Percentiles rank a stretch among this genome's conserved stretches.
Evolutionary conservation across 2,113 vertebrate genomes (phyloP).

Genomic region (Mastomys natalensis): DNA sequence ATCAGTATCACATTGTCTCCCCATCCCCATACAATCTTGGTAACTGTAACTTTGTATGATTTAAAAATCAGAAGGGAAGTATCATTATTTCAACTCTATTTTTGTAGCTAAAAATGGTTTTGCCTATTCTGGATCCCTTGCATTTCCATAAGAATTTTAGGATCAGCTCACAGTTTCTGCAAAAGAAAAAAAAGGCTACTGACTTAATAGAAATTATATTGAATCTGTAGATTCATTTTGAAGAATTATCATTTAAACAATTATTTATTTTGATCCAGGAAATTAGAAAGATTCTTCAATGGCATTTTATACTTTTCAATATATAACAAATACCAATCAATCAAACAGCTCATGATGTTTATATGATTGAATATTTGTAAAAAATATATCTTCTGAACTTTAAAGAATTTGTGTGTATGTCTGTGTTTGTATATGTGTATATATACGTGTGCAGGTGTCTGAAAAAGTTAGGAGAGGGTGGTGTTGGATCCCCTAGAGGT

Average conservation of each 20-base stretch:
- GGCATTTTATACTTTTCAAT: neutral
- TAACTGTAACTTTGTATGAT: neutral
- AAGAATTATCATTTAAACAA: neutral
- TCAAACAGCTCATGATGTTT: neutral
- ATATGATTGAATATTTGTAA: neutral
- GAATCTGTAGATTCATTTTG: neutral
- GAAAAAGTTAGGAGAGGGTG: neutral
- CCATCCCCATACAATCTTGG: neutral
- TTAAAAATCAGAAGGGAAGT: neutral
- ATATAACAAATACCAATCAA: neutral
- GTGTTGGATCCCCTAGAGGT: neutral
- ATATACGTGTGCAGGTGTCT: neutral
- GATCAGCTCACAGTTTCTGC: neutral
- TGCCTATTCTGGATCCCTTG: neutral
- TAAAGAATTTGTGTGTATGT: neutral
- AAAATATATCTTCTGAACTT: neutral
- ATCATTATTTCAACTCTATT: neutral
- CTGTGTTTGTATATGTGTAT: neutral
- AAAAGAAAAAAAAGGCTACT: neutral
- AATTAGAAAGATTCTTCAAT: neutral
- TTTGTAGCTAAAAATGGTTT: neutral
- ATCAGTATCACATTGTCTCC: neutral
- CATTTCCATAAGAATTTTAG: neutral
- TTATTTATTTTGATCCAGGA: neutral
- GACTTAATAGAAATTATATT: neutral